These are phyloP conservation scores for Dryococelus australis DNA, from an alignment of 2,888 invertebrate species.

Conservation along the genomic window DNA sequence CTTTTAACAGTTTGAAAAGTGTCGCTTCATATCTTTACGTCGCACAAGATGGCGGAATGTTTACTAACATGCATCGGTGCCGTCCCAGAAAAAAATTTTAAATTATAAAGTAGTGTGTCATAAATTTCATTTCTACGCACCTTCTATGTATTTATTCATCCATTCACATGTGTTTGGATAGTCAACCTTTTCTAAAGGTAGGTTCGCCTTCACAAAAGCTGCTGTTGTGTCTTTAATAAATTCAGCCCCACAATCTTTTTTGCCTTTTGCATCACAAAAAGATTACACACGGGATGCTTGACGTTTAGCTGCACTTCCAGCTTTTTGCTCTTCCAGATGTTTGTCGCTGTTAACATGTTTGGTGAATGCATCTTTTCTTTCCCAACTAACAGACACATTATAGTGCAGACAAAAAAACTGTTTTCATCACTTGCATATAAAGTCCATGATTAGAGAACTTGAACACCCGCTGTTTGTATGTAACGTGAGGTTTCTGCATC, in stretches of 20 bases:
- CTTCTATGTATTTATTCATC: conserved; percentile 20
- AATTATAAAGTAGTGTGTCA: too few relatives aligned
- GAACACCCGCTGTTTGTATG: neutral
- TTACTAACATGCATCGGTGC: too few relatives aligned
- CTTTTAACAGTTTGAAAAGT: too few relatives aligned
- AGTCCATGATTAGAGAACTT: neutral
- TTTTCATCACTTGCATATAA: conserved; percentile 3
- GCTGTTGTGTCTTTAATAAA: neutral
- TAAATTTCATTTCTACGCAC: neutral
- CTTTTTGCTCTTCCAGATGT: neutral
- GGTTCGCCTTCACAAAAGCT: conserved; percentile 12
- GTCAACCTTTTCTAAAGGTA: conserved; percentile 12
- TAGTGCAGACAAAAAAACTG: neutral
- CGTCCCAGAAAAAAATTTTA: too few relatives aligned
- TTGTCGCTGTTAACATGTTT: neutral
- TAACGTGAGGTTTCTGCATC: neutral
- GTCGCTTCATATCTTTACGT: too few relatives aligned
- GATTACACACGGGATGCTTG: neutral
- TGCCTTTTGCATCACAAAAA: neutral
- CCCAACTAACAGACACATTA: neutral
- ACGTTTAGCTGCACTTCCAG: neutral
- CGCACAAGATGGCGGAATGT: too few relatives aligned
- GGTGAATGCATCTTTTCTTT: neutral
- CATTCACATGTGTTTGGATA: conserved; percentile 4
- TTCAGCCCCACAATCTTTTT: neutral